A percentile compares a stretch with the other conserved stretches of the same genome.
phyloP scores from a whole-genome alignment of 2,113 vertebrate species.

The Brevimyrus niger region DNA sequence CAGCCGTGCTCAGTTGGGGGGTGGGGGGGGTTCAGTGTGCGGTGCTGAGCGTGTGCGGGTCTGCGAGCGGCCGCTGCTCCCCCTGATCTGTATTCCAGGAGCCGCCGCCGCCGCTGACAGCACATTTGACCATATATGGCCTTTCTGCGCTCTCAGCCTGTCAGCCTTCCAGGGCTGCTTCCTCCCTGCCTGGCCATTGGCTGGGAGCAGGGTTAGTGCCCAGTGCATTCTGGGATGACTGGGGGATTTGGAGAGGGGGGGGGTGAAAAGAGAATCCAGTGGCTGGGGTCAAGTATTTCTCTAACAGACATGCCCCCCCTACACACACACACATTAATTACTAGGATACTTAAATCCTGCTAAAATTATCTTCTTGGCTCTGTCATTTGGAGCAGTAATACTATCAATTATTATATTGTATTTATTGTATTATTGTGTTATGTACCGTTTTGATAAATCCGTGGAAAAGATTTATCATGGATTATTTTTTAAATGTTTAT shows the following conservation, averaged over 20 bases:
- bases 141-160: slow-evolving; percentile 52
- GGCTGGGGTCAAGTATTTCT: background rate
- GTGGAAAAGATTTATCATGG: background rate
- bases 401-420: background rate
- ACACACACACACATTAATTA: background rate
- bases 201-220: slow-evolving; percentile 29
- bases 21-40: background rate
- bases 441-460: background rate
- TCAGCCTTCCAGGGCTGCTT: slow-evolving; percentile 48
- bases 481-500: background rate
- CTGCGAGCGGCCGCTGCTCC: background rate
- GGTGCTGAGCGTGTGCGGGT: background rate
- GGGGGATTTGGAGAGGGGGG: slow-evolving; percentile 1
- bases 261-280: background rate
- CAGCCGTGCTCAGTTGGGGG: background rate
- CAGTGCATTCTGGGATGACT: slow-evolving; percentile 45
- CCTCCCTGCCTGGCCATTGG: slow-evolving; percentile 61
- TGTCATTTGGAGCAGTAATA: background rate
- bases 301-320: background rate
- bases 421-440: background rate
- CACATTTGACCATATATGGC: slow-evolving; percentile 71
- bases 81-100: slow-evolving; percentile 35
- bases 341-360: background rate
- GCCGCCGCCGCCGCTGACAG: slow-evolving; percentile 48
- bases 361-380: background rate